phyloP scores from a whole-genome alignment of 2,888 invertebrate species.

The Automeris io region DNA sequence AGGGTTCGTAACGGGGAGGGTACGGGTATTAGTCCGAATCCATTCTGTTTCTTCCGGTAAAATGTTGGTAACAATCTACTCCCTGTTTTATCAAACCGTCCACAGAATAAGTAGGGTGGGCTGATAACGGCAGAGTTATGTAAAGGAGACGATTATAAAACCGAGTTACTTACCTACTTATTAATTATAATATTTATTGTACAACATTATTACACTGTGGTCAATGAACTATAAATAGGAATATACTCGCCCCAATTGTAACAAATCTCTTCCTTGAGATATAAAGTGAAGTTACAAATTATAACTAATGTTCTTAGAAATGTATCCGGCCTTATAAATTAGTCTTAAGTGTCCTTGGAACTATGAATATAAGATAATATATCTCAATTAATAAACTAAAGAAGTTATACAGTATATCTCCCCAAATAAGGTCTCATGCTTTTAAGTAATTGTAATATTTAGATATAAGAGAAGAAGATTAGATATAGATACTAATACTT shows the following conservation, averaged over 20 bases:
- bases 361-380: no score
- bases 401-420: no score
- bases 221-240: slow-evolving; percentile 10
- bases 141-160: slow-evolving; percentile 9
- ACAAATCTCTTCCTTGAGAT: slow-evolving; percentile 15
- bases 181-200: not conserved
- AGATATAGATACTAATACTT: no score
- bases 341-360: slow-evolving; percentile 10
- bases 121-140: no score
- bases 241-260: slow-evolving; percentile 18
- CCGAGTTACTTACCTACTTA: slow-evolving; percentile 11
- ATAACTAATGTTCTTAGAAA: slow-evolving; percentile 22
- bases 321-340: slow-evolving; percentile 16
- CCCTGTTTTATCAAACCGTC: slow-evolving; percentile 50
- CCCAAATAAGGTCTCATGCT: no score
- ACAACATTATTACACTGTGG: no score
- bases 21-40: slow-evolving; percentile 61
- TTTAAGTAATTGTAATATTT: no score
- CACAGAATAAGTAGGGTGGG: slow-evolving; percentile 27
- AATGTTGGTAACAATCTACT: slow-evolving; percentile 64
- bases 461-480: no score
- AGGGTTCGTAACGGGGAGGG: slow-evolving; percentile 54
- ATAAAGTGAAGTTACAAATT: slow-evolving; percentile 24
- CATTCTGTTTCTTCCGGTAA: slow-evolving; percentile 58
- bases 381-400: no score